Base-by-base conservation (phyloP, 1,140 invertebrate species). In the Bradysia coprophila region DNA sequence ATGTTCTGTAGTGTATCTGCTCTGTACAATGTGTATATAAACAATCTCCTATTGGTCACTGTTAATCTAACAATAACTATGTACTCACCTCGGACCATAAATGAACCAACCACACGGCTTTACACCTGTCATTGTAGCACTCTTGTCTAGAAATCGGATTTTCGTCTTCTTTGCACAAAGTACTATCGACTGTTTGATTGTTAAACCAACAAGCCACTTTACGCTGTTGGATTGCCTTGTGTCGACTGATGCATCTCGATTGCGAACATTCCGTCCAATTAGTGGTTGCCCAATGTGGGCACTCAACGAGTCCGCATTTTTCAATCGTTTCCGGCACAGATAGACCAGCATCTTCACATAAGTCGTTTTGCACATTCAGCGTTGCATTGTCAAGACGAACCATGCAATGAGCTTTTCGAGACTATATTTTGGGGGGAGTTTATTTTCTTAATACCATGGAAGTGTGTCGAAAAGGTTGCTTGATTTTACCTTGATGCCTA, bases 41-140 rank as follows among this genome's bases (percentile, higher is more conserved):
- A n/a, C n/a, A n/a, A n/a, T n/a, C n/a, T n/a, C n/a, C n/a, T n/a
- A n/a, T n/a, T n/a, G n/a, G n/a, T n/a, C n/a, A n/a, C n/a, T n/a
- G n/a, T n/a, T n/a, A n/a, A n/a, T n/a, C n/a, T n/a, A n/a, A n/a
- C n/a, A n/a, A n/a, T n/a, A n/a, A n/a, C n/a, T 44, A 4, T 16
- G 11, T 24, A 59, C 55, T 62, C 64, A 91, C 87, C 72, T 86
- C 77, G 20, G 82, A 88, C 87, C 87, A 91, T 46, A 82, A 75
- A 4, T 82, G 82, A 10, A 81, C 77, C 49, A 73, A 72, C 88
- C 87, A 93, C 11, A 77, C 75, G 0, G 82, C 80, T 54, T 76
- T 76, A 62, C 87, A 92, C 15, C 73, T 72, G 40, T 76, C 71
- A 49, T 81, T 84, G 60, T 75, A 73, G 53, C 85, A 89, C 53